A percentile compares a stretch with the other conserved stretches of the same genome.
phyloP scores from a whole-genome alignment of 2,888 invertebrate genomes.

The Crematogaster levior region DNA sequence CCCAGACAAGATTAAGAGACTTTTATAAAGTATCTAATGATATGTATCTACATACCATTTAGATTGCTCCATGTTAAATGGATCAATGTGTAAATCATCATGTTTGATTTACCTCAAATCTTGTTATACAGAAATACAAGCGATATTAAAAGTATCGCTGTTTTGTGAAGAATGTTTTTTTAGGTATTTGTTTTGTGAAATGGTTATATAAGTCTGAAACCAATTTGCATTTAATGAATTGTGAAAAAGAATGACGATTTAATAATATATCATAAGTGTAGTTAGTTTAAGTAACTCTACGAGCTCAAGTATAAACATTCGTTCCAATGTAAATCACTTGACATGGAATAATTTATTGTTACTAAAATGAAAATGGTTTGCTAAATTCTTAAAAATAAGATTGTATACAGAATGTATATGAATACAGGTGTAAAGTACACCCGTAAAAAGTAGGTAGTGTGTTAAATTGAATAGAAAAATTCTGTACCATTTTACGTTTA shows the following conservation, averaged over 20 bases:
- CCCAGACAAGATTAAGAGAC: conserved; percentile 5
- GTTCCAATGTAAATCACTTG: neutral
- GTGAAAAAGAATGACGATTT: neutral
- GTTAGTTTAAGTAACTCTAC: neutral
- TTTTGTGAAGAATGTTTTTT: neutral
- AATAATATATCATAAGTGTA: neutral
- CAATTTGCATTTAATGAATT: neutral
- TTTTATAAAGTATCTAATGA: conserved; percentile 33
- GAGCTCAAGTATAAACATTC: neutral
- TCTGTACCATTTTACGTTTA: too few relatives aligned
- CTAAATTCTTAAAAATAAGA: too few relatives aligned
- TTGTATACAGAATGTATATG: too few relatives aligned
- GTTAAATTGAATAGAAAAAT: too few relatives aligned
- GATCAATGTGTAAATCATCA: neutral
- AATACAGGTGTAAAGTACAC: too few relatives aligned
- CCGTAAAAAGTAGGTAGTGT: too few relatives aligned
- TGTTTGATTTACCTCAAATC: neutral
- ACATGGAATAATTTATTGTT: conserved; percentile 7
- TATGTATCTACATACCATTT: neutral
- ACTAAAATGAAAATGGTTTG: neutral
- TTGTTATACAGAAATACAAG: neutral
- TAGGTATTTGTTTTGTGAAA: neutral
- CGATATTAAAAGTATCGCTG: neutral
- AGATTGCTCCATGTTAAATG: conserved; percentile 17
- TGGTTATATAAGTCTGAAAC: neutral